Base-by-base conservation (phyloP, 1,140 invertebrate species). In the Caerostris darwini region DNA sequence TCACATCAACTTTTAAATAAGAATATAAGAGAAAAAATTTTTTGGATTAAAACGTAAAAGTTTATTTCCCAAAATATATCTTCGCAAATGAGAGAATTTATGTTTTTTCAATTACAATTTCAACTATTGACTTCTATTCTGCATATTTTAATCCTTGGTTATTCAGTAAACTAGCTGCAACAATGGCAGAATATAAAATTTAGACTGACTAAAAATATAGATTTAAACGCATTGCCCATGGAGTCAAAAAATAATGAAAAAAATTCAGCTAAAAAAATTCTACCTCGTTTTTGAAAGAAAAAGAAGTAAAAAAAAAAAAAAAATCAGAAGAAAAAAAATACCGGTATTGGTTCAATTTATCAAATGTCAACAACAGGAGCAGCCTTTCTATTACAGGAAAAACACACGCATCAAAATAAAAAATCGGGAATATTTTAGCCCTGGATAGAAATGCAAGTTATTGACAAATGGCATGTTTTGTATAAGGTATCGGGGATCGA, bases 401-500 rank as follows among this genome's bases (percentile, higher is more conserved):
- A 50, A 19, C 34, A 58, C 82, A 83, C 34, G 5, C 82, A 34
- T 8, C 8, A n/a, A 56, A 57, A 82, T 50, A 64, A 88, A 88
- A 12, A 34, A 34, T 34, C 34, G 58, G 50, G 34, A 7, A 8
- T 53, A 10, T 85, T 85, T 85, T 88, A 34, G 34, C 10, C 7
- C 56, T 12, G 3, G 59, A 67, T 53, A 57, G 50, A 88, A 88
- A 88, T 53, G 86, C 50, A 50, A 88, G 86, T 61, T 88, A 88
- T 61, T 88, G 86, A 67, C 59, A 88, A 88, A 88, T 88, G 86
- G 64, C 86, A 88, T 88, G 86, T 61, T 88, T 88, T 88, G 86
- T 88, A 88, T 88, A 64, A 88, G 59, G 59, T 88, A 83, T 64
- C 59, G 58, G 34, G 34, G 58, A 50, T 88, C 56, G 86, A 88